Percentiles rank a stretch among this genome's conserved stretches.
These are phyloP conservation scores for Chelmon rostratus DNA, from an alignment of 2,797 vertebrate genomes.

Conservation along the genomic window DNA sequence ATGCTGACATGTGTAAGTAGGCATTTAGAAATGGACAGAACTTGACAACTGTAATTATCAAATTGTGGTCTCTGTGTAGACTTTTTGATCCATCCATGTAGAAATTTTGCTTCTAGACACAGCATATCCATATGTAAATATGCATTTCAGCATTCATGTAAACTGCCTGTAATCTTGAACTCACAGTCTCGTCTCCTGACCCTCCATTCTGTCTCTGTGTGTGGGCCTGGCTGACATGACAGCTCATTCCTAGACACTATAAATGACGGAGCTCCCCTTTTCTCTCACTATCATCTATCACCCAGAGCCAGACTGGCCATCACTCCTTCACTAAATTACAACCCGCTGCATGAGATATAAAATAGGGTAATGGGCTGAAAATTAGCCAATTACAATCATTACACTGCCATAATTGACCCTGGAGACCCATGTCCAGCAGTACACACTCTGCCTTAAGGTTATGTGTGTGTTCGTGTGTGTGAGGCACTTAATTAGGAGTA, in stretches of 20 bases:
- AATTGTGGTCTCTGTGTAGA: background rate
- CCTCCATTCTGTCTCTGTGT: slow-evolving; percentile 42
- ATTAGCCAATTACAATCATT: slow-evolving; percentile 83
- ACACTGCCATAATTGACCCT: slow-evolving; percentile 80
- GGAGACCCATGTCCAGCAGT: slow-evolving; percentile 70
- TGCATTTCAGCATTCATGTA: background rate
- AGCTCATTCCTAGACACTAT: slow-evolving; percentile 73
- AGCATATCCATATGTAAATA: background rate
- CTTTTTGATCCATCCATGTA: slow-evolving; percentile 14
- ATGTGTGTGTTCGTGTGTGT: slow-evolving; percentile 54
- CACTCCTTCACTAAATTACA: slow-evolving; percentile 78
- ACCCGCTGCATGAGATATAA: slow-evolving; percentile 76
- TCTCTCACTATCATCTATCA: slow-evolving; percentile 75
- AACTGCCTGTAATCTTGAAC: background rate
- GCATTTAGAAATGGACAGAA: slow-evolving; percentile 2
- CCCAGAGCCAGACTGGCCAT: slow-evolving; percentile 48
- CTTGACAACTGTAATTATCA: slow-evolving; percentile 9
- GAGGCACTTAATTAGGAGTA: slow-evolving; percentile 71
- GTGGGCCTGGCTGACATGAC: slow-evolving; percentile 58
- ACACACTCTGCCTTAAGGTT: slow-evolving; percentile 66
- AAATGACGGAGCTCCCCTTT: slow-evolving; percentile 70
- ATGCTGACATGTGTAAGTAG: background rate
- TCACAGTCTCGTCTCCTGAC: slow-evolving; percentile 21
- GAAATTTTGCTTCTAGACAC: background rate
- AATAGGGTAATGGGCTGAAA: slow-evolving; percentile 81